Percentiles rank a stretch among this genome's conserved stretches.
Conservation (phyloP, 2,113 vertebrate genomes). For the Petaurus breviceps region DNA sequence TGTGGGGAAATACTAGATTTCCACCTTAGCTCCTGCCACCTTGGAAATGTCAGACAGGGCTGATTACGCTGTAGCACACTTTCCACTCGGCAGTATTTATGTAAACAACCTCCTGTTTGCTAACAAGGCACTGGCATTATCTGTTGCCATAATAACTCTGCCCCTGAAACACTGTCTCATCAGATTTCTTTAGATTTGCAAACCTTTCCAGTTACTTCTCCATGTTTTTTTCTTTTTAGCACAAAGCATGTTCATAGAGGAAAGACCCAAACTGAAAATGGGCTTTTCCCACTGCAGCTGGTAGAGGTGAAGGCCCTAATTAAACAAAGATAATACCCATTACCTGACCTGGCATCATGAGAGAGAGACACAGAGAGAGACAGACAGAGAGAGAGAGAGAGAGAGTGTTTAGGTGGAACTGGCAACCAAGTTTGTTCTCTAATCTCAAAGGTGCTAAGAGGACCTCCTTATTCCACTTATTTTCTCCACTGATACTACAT, state of each 20-base stretch:
- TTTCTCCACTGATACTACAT: neutral
- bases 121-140: constrained; percentile 34
- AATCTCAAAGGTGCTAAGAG: neutral
- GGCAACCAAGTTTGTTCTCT: neutral
- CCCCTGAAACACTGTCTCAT: constrained; percentile 32
- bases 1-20: constrained; percentile 34
- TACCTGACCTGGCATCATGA: neutral
- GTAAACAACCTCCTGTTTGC: constrained; percentile 32
- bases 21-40: neutral
- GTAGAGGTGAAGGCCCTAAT: neutral
- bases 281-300: neutral
- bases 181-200: constrained; percentile 14
- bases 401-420: neutral
- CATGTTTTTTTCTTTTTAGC: neutral
- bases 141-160: constrained; percentile 39
- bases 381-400: too few relatives aligned
- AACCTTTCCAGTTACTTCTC: constrained; percentile 27
- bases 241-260: neutral
- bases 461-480: neutral
- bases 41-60: neutral
- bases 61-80: neutral
- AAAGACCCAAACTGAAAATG: constrained; percentile 34
- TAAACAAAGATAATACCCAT: neutral
- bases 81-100: constrained; percentile 16
- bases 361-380: too few relatives aligned